A percentile compares a stretch with the other conserved stretches of the same genome.
phyloP scores from a whole-genome alignment of 2,113 vertebrate species.

The Hippopotamus amphibius region DNA sequence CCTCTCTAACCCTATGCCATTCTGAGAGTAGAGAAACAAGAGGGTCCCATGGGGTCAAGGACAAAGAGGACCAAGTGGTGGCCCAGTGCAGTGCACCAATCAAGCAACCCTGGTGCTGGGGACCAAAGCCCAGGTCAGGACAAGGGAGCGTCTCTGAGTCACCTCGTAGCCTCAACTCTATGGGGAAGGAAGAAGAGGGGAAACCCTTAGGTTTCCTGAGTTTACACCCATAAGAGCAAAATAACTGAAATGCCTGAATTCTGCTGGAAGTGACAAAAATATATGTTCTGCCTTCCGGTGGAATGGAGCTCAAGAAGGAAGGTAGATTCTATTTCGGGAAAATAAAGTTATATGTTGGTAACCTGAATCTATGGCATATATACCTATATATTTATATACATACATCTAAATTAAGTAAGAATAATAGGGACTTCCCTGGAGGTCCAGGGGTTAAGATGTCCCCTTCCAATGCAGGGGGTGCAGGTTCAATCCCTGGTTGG shows the following conservation, averaged over 20 bases:
- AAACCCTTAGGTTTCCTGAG: neutral
- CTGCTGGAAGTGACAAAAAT: neutral
- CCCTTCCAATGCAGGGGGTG: no score
- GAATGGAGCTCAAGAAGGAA: neutral
- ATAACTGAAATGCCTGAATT: neutral
- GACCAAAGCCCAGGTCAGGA: neutral
- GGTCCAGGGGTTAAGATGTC: no score
- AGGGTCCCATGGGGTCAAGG: neutral
- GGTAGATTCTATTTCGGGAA: neutral
- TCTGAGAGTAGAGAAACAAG: neutral
- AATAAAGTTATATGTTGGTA: neutral
- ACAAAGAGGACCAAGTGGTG: neutral
- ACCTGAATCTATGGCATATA: neutral
- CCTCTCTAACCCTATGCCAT: neutral
- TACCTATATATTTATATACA: neutral
- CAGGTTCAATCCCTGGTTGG: no score
- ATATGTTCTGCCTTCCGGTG: neutral
- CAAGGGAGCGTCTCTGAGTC: neutral
- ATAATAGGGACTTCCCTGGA: no score
- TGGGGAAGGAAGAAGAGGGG: neutral
- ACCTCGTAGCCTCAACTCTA: no score
- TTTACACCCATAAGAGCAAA: neutral
- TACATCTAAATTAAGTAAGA: neutral
- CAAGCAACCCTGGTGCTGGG: fast-evolving
- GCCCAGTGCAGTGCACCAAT: neutral